Evolutionary conservation across 2,888 invertebrate genomes (phyloP), one percentile per base, ranked within the genome.

Genomic region (Synanthedon tipuliformis): DNA sequence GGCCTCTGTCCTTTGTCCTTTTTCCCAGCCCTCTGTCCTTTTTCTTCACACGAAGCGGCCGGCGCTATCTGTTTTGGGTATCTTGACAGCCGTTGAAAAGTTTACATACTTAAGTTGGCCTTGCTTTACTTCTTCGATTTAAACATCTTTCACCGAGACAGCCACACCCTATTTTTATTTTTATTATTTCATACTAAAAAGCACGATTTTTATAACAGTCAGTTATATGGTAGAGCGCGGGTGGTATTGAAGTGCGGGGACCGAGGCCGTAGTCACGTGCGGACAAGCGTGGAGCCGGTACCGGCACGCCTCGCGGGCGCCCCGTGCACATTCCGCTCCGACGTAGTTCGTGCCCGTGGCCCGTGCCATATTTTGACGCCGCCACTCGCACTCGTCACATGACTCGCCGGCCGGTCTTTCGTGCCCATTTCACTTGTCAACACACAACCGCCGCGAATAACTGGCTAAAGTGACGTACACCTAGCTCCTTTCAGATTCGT

Each of bases 281-380:
- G 58, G 57, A 62, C 75, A 59, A 79, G 76, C 74, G 78, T 78
- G 78, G 75, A 76, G 75, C 63, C 50, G 50, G 51, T 34, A 34
- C 34, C 34, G 40, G 48, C 18, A 48, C 41, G 51, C 16, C 11
- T 51, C 51, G 53, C 57, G 48, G 54, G 51, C 50, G 53, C 48
- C 53, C 51, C 52, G 11, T 8, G 41, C 73, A 73, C 73, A 80
- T 77, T 76, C 66, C 73, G 79, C 77, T 76, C 66, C 69, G 58
- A 56, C 58, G 64, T n/a, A n/a, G n/a, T 70, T 59, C 68, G 69
- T 68, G 69, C 56, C 48, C 41, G 27, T 34, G 34, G 34, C n/a
- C 56, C 62, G 67, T 69, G 65, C 70, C 69, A 66, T 80, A 76
- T 78, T 79, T 81, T 78, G 75, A 75, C 69, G 72, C 62, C 59